Evolutionary conservation across 2,797 vertebrate genomes (phyloP), one percentile per base, ranked within the genome.

Genomic region (Lithobates pipiens): DNA sequence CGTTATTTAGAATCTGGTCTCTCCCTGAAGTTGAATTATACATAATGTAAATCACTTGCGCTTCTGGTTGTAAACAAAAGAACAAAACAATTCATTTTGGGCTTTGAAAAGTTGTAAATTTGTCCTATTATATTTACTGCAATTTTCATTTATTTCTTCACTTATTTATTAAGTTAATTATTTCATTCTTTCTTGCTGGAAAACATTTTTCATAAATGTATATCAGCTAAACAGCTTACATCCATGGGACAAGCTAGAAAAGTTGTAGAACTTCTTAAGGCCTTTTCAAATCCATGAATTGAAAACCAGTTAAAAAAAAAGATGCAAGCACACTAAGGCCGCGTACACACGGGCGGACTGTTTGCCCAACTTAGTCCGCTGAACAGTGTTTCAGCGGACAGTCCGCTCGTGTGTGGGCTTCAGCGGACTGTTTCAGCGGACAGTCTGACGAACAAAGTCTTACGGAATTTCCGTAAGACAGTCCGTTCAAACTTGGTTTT

Each of bases 11-110:
- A 21, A 80, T 23, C 25, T 46, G 44, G 67, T 32, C 78, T 42
- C 69, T 81, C 50, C 50, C 32, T 29, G 57, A 67, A 25, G 70
- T 10, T 67, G 71, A 74, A 82, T 82, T 82, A 74, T 39, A 50
- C 57, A 44, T 42, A 6, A 36, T 83, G 46, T 83, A 54, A 69
- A 84, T 77, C 34, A 69, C 44, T 71, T 54, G 27, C 39, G 21
- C 34, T 29, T 29, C 16, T 15, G n/a, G 74, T 70, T 84, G 65
- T 84, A 84, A 84, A 84, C 82, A 77, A 69, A 61, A 77, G 29
- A 44, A 77, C 44, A 75, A 61, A 54, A 81, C 79, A 72, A 81
- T 81, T 81, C 72, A 39, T 81, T 71, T 46, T n/a, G 5, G 65
- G 46, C 50, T 29, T 32, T 27, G 7, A 57, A 34, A 80, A 57